A percentile compares a stretch with the other conserved stretches of the same genome.
Evolutionary conservation across 2,113 vertebrate genomes (phyloP).

Genomic region (Cyphomyrus plagiostoma): DNA sequence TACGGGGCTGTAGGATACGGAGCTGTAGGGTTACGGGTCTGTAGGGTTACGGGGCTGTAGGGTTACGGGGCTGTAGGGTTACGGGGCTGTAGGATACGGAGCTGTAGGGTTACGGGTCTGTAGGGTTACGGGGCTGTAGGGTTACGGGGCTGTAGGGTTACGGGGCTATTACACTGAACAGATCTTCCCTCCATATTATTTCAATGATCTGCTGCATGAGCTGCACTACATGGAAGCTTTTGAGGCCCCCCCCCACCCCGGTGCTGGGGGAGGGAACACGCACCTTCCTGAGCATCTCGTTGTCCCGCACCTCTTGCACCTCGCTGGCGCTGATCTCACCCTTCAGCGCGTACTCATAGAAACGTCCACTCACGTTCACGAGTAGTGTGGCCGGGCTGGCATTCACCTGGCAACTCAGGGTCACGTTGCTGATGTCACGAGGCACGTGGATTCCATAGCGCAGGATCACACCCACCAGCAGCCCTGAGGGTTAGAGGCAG

Average conservation of each 20-base stretch:
- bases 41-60: background rate
- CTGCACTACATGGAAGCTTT: background rate
- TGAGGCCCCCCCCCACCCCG: background rate
- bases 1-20: background rate
- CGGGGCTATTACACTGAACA: background rate
- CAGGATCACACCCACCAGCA: constrained; percentile 85
- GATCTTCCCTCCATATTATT: background rate
- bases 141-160: background rate
- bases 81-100: background rate
- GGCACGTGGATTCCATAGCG: constrained; percentile 89
- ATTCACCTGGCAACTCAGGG: constrained; percentile 80
- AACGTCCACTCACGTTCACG: constrained; percentile 87
- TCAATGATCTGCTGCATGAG: background rate
- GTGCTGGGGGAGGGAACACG: background rate
- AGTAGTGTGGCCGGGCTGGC: constrained; percentile 83
- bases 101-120: background rate
- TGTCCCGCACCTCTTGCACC: constrained; percentile 77
- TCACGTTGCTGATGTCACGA: constrained; percentile 74
- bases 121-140: background rate
- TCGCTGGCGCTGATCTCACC: constrained; percentile 77
- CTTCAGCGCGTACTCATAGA: constrained; percentile 92
- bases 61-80: background rate
- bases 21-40: background rate
- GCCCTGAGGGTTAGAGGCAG: constrained; percentile 54
- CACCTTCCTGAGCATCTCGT: constrained; percentile 97